Evolutionary conservation across 1,140 invertebrate genomes (phyloP).

Genomic region (Listronotus oregonensis): DNA sequence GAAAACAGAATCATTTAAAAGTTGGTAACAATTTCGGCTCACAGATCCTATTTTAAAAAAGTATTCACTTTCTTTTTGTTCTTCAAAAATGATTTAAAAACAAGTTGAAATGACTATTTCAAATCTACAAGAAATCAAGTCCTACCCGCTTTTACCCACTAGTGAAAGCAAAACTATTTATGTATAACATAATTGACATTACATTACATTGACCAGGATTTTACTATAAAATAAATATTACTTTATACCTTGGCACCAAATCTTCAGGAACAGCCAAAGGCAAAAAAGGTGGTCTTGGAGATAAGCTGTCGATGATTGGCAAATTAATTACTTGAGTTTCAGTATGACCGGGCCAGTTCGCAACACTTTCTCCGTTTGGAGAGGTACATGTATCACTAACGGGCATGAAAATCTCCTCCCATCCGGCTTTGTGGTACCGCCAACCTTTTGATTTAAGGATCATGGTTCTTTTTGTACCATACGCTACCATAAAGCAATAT

Average conservation of each 20-base stretch:
- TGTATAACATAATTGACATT: too few species aligned
- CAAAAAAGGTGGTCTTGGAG: slow-evolving; percentile 84
- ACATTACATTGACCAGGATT: too few species aligned
- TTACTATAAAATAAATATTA: too few species aligned
- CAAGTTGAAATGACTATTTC: too few species aligned
- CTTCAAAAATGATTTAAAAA: too few species aligned
- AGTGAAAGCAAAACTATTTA: too few species aligned
- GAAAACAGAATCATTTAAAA: too few species aligned
- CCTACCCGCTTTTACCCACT: too few species aligned
- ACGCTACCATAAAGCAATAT: slow-evolving; percentile 96
- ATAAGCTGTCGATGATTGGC: slow-evolving; percentile 93
- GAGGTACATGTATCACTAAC: slow-evolving; percentile 86
- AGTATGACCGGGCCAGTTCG: slow-evolving; percentile 70
- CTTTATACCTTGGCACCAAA: slow-evolving; percentile 67
- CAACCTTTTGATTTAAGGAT: slow-evolving; percentile 94
- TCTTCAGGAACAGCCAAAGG: slow-evolving; percentile 94
- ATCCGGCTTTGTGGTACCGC: slow-evolving; percentile 91
- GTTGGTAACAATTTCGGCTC: too few species aligned
- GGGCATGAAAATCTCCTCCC: slow-evolving; percentile 94
- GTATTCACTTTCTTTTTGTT: too few species aligned
- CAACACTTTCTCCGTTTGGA: slow-evolving; percentile 62
- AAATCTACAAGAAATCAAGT: too few species aligned
- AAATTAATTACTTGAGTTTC: slow-evolving; percentile 84
- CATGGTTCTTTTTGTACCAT: slow-evolving; percentile 91
- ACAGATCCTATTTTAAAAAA: too few species aligned